Evolutionary conservation across 2,888 invertebrate genomes (phyloP).

Genomic region (Drosophila acutilabella): DNA sequence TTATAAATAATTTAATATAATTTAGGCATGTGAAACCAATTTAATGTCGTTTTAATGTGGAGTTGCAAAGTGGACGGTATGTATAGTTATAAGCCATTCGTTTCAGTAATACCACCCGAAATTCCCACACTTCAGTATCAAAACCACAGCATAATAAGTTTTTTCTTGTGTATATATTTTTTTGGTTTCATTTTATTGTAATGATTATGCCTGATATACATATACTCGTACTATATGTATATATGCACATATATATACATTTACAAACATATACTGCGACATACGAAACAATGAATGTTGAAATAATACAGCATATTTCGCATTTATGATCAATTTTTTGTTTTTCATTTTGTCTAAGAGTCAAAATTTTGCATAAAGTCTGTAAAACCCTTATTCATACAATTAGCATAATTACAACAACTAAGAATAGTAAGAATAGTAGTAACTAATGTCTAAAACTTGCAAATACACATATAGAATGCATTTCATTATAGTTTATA

Average conservation of each 20-base stretch:
- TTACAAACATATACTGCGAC: constrained; percentile 62
- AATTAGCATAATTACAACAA: constrained; percentile 49
- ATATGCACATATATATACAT: constrained; percentile 56
- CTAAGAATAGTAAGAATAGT: constrained; percentile 52
- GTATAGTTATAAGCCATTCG: no score
- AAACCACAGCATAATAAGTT: not conserved
- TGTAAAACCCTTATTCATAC: constrained; percentile 58
- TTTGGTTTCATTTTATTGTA: constrained; percentile 38
- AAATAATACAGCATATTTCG: constrained; percentile 61
- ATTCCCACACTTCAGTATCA: not conserved
- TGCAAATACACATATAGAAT: constrained; percentile 40
- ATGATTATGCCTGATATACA: constrained; percentile 47
- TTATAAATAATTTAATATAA: no score
- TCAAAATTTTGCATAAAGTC: constrained; percentile 31
- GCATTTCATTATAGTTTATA: constrained; percentile 14
- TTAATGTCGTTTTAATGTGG: not conserved
- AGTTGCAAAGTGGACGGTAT: no score
- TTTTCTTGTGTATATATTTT: not conserved
- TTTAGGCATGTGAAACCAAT: not conserved
- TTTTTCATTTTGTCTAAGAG: constrained; percentile 22
- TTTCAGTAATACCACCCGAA: no score
- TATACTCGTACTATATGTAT: constrained; percentile 10
- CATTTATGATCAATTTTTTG: constrained; percentile 21
- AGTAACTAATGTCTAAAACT: constrained; percentile 55
- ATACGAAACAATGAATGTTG: constrained; percentile 56